phyloP scores from a whole-genome alignment of 35 echinoderm and acorn worm species.

The Heliocidaris tuberculata region DNA sequence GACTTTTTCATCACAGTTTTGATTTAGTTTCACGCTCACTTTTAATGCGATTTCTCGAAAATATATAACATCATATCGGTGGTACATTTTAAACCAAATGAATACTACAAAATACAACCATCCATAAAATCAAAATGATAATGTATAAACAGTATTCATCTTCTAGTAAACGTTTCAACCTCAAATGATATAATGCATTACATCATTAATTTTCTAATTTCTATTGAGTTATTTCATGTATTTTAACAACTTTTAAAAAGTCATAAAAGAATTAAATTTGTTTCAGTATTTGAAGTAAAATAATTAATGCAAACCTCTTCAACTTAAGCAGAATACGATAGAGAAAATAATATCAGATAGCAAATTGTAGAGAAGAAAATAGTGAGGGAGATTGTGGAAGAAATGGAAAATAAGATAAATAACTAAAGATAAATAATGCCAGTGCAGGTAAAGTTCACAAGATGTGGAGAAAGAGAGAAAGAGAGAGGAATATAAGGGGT shows the following conservation, averaged over 20 bases:
- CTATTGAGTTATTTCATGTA: no score
- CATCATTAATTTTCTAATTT: no score
- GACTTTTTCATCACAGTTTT: not conserved
- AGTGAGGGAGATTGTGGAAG: not conserved
- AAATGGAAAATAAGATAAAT: not conserved
- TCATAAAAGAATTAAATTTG: no score
- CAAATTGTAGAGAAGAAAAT: not conserved
- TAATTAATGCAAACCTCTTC: no score
- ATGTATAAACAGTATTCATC: not conserved
- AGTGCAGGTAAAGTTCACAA: no score
- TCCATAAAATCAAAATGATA: not conserved
- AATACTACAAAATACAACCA: not conserved
- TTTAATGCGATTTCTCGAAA: conserved; percentile 11
- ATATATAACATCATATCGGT: not conserved
- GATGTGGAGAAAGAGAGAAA: not conserved
- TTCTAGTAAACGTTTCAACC: not conserved
- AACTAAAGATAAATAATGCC: no score
- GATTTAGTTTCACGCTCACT: not conserved
- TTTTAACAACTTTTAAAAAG: no score
- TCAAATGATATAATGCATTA: not conserved
- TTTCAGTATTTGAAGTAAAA: no score
- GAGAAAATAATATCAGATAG: not conserved
- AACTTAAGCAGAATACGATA: not conserved
- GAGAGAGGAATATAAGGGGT: not conserved
- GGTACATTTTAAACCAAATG: not conserved